Base-by-base conservation (phyloP, 1,140 invertebrate species). In the Halotydeus destructor region DNA sequence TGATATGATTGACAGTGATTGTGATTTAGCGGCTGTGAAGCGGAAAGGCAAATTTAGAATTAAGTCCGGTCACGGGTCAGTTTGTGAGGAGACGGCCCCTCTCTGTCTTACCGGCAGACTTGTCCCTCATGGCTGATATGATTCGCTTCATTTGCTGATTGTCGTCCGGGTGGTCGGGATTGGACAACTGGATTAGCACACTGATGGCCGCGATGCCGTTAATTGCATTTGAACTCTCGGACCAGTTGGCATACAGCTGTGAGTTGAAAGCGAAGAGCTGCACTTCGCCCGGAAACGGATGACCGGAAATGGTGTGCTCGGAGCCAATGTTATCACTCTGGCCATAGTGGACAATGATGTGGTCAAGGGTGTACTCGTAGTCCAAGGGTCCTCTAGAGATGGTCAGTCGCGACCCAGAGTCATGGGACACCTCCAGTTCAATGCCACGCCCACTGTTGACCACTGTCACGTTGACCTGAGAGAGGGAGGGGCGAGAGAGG, bases 251-350 rank as follows among this genome's bases (percentile, higher is more conserved):
- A 64, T 93, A 94, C n/a, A 96, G 65, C 59, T 94, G 83, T 45
- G 82, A 78, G 59, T 94, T 94, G 65, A 82, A 96, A 3, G 85
- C 88, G 52, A 88, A 84, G 27, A 94, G 66, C 63, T 94, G 86
- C 51, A 93, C 78, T 71, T 94, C 88, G 31, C 79, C 85, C 19
- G 88, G 84, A 64, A 93, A 96, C 22, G 82, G 72, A 50, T 86
- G 78, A 41, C 84, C 78, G 49, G 86, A 77, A 44, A 96, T 81
- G 41, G 74, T 76, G 61, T 96, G 88, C 59, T 94, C 88, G 0
- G 84, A 91, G 4, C 88, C 88, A 46, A 75, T 69, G 51, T 73
- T 72, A 54, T 88, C 78, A 33, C 78, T 74, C 41, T 73, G 69
- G 16, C 85, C 86, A 57, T 88, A 93, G 60, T 94, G 86, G 53